phyloP scores from a whole-genome alignment of 2,888 invertebrate genomes.

The Prosopocoilus inquinatus region DNA sequence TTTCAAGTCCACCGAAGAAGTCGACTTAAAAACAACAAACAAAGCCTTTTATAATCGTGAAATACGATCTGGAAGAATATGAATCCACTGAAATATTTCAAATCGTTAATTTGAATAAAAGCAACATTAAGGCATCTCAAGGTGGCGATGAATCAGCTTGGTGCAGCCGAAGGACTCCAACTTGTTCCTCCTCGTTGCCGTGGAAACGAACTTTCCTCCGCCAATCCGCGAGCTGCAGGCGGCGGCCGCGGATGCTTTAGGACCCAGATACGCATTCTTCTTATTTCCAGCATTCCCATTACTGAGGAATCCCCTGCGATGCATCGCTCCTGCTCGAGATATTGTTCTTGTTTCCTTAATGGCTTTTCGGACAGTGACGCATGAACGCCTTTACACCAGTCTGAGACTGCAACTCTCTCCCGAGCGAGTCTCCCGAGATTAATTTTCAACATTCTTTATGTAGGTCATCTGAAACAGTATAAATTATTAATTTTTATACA shows the following conservation, averaged over 20 bases:
- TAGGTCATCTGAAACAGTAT: conserved; percentile 15
- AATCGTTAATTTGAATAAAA: conserved; percentile 52
- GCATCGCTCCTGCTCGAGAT: conserved; percentile 45
- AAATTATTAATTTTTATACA: no score
- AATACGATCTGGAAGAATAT: conserved; percentile 43
- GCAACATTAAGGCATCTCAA: conserved; percentile 53
- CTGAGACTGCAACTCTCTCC: conserved; percentile 19
- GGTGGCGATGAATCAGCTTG: conserved; percentile 51
- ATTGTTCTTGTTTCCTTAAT: conserved; percentile 50
- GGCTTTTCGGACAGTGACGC: conserved; percentile 46
- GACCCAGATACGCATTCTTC: conserved; percentile 43
- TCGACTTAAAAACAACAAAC: conserved; percentile 11
- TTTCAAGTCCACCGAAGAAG: neutral
- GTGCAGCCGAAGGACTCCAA: conserved; percentile 44
- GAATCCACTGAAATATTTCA: conserved; percentile 49
- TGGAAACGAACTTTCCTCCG: conserved; percentile 46
- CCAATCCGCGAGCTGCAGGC: conserved; percentile 48
- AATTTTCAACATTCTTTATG: conserved; percentile 19
- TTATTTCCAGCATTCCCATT: conserved; percentile 48
- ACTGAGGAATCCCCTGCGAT: conserved; percentile 48
- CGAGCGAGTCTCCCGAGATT: conserved; percentile 14
- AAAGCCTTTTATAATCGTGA: conserved; percentile 29
- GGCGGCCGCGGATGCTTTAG: conserved; percentile 49
- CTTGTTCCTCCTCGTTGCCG: conserved; percentile 50
- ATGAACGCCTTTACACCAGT: conserved; percentile 27